phyloP scores from a whole-genome alignment of 2,888 invertebrate genomes.

The Disparrhopalites patrizii region DNA sequence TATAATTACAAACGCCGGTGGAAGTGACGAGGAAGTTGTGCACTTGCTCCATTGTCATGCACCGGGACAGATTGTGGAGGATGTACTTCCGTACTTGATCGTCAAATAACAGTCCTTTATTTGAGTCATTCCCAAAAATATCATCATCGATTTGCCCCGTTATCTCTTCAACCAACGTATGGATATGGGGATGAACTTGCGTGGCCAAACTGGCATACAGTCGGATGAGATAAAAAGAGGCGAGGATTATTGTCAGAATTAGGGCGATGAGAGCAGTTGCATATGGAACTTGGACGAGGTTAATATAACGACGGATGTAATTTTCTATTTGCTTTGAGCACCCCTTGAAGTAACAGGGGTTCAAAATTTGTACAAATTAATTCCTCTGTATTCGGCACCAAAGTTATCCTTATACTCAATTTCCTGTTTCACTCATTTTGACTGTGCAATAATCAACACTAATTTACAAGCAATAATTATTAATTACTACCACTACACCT shows the following conservation, averaged over 20 bases:
- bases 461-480: no score
- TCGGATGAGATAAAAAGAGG: constrained; percentile 7
- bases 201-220: background rate
- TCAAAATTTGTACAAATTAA: no score
- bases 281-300: background rate
- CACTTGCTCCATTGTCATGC: constrained; percentile 1
- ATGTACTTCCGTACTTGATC: constrained; percentile 7
- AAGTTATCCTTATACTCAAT: no score
- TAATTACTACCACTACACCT: no score
- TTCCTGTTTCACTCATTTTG: no score
- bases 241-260: background rate
- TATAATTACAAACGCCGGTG: constrained; percentile 2
- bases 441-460: no score
- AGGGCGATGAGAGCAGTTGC: background rate
- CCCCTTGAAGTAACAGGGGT: background rate
- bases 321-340: background rate
- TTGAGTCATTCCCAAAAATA: background rate
- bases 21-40: constrained; percentile 1
- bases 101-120: background rate
- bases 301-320: background rate
- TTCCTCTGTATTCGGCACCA: no score
- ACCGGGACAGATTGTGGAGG: background rate
- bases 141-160: constrained; percentile 13
- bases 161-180: constrained; percentile 9
- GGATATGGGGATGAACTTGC: constrained; percentile 5